These are phyloP conservation scores for Conus ventricosus DNA, from an alignment of 1,140 invertebrate species.

Conservation along the genomic window DNA sequence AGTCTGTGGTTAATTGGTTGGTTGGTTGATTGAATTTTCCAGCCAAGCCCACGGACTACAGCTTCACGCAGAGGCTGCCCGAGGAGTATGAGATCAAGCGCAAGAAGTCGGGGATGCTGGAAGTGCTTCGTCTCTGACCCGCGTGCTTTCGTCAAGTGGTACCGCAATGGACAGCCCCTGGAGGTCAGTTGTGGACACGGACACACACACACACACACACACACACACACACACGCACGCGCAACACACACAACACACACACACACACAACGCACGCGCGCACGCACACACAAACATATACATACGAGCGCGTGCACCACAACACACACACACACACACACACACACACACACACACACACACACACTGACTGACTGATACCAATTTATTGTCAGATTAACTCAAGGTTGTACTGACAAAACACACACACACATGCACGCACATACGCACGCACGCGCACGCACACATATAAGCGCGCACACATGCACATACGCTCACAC, in stretches of 20 bases:
- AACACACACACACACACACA: neutral
- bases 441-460: neutral
- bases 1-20: neutral
- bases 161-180: slow-evolving; percentile 84
- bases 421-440: neutral
- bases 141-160: slow-evolving; percentile 95
- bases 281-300: neutral
- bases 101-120: slow-evolving; percentile 91
- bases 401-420: too few relatives aligned
- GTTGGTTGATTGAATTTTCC: slow-evolving; percentile 31
- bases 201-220: too few relatives aligned
- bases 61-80: slow-evolving; percentile 91
- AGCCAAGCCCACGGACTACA: slow-evolving; percentile 95
- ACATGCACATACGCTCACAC: too few relatives aligned
- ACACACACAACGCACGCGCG: neutral
- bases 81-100: slow-evolving; percentile 91
- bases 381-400: too few relatives aligned
- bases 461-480: too few relatives aligned
- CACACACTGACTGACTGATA: too few relatives aligned
- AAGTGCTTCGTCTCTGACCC: slow-evolving; percentile 97
- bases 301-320: too few relatives aligned
- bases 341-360: neutral
- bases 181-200: slow-evolving; percentile 64
- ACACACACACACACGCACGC: too few relatives aligned
- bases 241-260: too few relatives aligned